These are phyloP conservation scores for Hirudinaria manillensis DNA, from an alignment of 2,888 invertebrate species.

Conservation along the genomic window DNA sequence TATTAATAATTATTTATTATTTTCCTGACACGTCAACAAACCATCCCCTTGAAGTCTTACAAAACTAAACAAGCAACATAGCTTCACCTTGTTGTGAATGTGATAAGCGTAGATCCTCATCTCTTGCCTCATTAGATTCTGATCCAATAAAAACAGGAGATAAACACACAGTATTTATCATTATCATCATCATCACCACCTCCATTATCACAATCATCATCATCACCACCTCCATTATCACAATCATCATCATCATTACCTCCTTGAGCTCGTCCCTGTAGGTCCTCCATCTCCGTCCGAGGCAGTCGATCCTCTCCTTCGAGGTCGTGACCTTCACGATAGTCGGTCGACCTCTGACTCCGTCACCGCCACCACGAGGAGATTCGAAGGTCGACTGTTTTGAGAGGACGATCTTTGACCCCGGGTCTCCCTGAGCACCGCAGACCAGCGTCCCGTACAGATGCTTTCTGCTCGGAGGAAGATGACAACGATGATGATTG, in stretches of 20 bases:
- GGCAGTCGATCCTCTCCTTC: background rate
- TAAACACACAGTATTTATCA: background rate
- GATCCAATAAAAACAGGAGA: background rate
- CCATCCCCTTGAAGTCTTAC: background rate
- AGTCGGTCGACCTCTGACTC: background rate
- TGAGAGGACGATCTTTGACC: background rate
- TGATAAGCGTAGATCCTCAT: constrained; percentile 20
- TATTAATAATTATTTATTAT: background rate
- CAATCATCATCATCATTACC: background rate
- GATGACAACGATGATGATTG: background rate
- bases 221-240: too few species aligned
- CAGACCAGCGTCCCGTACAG: constrained; percentile 3
- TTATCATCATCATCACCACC: too few species aligned
- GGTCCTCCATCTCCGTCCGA: background rate
- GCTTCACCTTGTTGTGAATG: constrained; percentile 8
- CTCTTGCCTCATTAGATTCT: constrained; percentile 13
- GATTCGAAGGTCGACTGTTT: background rate
- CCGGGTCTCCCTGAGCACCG: background rate
- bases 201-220: too few species aligned
- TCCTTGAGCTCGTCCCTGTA: background rate
- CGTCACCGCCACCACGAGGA: background rate
- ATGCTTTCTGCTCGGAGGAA: background rate
- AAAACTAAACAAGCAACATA: background rate
- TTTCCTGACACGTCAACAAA: background rate
- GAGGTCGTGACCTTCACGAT: background rate